phyloP scores from a whole-genome alignment of 1,140 invertebrate genomes.

The Drosophila equinoxialis region DNA sequence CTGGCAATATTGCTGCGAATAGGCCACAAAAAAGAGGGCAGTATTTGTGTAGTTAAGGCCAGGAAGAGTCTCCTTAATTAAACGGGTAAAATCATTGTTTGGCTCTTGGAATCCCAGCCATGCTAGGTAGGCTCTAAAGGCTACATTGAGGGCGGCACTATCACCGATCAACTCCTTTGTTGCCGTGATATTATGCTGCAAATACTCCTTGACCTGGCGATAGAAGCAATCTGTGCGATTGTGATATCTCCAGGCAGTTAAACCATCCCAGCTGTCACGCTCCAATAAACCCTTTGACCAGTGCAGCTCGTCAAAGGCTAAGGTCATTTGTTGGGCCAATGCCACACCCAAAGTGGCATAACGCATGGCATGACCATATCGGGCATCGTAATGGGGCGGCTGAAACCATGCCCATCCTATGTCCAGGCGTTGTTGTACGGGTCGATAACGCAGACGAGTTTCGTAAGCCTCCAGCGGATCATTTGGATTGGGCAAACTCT shows the following conservation, averaged over 20 bases:
- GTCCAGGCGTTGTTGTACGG: constrained; percentile 97
- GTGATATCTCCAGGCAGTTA: constrained; percentile 94
- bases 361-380: constrained; percentile 94
- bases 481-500: constrained; percentile 23
- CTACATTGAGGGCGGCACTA: constrained; percentile 85
- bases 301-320: constrained; percentile 97
- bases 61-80: constrained; percentile 65
- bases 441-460: constrained; percentile 80
- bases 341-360: constrained; percentile 97
- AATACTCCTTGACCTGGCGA: constrained; percentile 90
- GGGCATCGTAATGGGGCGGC: constrained; percentile 94
- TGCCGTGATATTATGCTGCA: constrained; percentile 84
- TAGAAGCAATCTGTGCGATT: constrained; percentile 94
- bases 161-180: constrained; percentile 88
- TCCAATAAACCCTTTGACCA: constrained; percentile 91
- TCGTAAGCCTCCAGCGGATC: constrained; percentile 69
- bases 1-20: constrained; percentile 84
- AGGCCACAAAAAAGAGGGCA: constrained; percentile 90
- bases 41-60: constrained; percentile 71
- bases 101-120: constrained; percentile 73
- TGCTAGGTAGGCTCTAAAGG: constrained; percentile 84
- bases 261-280: constrained; percentile 94
- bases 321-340: constrained; percentile 95
- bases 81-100: constrained; percentile 54
- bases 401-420: constrained; percentile 98